Base-by-base conservation (phyloP, 1,140 invertebrate genomes). In the Drosophila kikkawai region DNA sequence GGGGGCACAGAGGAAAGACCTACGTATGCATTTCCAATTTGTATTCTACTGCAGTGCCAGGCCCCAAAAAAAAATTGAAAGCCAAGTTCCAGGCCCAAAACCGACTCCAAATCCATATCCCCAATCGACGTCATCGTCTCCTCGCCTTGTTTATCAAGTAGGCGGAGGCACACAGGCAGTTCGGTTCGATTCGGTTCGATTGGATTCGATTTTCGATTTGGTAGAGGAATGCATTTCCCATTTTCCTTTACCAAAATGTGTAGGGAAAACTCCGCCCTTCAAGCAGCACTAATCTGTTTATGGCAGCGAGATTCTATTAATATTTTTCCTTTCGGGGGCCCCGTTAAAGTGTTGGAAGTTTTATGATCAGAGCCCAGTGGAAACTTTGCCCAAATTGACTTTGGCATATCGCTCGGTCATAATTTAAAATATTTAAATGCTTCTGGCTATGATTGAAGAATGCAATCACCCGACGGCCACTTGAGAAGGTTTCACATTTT, bases 121-220 rank as follows among this genome's bases (percentile, higher is more conserved):
- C 22, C 59, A 42, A 17, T 13, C 51, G 42, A 65, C 48, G 37
- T 63, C 42, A 65, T 45, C 51, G 55, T 66, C 61, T 71, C 65
- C 56, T 75, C 47, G 84, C 22, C 78, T 90, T 84, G 84, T 81
- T 88, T 88, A 88, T 84, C 85, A 90, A 88, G 90, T 84, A 90
- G 85, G 69, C 85, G 81, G 80, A 84, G 85, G 66, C 84, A 81
- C 65, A 77, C 77, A 80, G 61, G 70, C 61, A 58, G 64, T 65
- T 84, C 61, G 57, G 56, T 78, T 75, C 69, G 51, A 37, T 55
- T 56, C 53, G 53, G 53, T 56, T 56, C 53, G 36, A 37, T 55
- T 37, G 34, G 51, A 55, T 55, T 55, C 17, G 63, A 51, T 58
- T 73, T 59, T 51, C 58, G 44, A 44, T 36, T 70, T 67, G 19